Evolutionary conservation across 2,797 vertebrate genomes (phyloP), one percentile per base, ranked within the genome.

Genomic region (Craterocephalus amniculus): DNA sequence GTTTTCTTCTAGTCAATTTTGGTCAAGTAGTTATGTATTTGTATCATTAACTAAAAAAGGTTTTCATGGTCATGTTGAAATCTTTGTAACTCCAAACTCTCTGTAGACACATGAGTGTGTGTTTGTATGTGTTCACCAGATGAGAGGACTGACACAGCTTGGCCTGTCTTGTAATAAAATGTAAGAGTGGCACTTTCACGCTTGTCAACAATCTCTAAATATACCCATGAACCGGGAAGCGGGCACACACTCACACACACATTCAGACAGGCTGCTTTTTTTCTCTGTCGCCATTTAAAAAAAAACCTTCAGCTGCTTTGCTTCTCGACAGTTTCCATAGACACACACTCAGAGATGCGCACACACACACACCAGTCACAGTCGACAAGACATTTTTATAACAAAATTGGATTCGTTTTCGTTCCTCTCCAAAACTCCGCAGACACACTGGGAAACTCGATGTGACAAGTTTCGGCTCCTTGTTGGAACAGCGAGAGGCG

Each of bases 141-240:
- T 70, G 73, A 67, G 70, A 85, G 89, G 87, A 91, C 89, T 90
- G 91, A 89, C 92, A 88, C 83, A 76, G 76, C 81, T 84, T 77
- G 76, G 70, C 82, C 86, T 79, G 80, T 89, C 89, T 89, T 88
- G 87, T 92, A 91, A 90, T 92, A 92, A 92, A 93, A 93, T 90
- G 85, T 92, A 84, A 90, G 87, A 90, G 89, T 90, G 83, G 81
- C 87, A 85, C 89, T 94, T 94, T 93, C 86, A 93, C 68, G 88
- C 87, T 87, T 94, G 92, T 93, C 92, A 93, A 89, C 89, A 88
- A 85, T 90, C 84, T 92, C 87, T 93, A 94, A 93, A 94, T 91
- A 91, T 87, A 91, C 72, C 89, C 83, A 80, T 63, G 68, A 77
- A 89, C 73, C 70, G 49, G 67, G 70, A 79, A 72, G 75, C 34